Base-by-base conservation (phyloP, 1,140 invertebrate species). In the Hylaeus anthracinus region DNA sequence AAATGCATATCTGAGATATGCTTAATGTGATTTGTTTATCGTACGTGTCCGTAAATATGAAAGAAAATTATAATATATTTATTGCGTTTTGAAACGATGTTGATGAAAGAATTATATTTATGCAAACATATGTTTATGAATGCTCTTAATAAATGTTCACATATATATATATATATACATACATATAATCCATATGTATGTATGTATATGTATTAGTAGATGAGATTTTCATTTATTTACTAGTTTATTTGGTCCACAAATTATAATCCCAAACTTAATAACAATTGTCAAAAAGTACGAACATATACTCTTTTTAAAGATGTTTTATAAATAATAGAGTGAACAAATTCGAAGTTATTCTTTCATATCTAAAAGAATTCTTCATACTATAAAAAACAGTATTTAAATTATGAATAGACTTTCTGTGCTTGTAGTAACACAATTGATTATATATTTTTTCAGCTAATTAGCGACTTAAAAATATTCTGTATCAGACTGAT, bases 201-300 rank as follows among this genome's bases (percentile, higher is more conserved):
- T 15, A 26, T 69, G 1, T 69, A 5, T 74, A 41, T 60, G 14
- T 14, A 65, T 43, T 9, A 14, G 48, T 56, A 67, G 8, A 56
- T 12, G 51, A 53, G 39, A 15, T 37, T 76, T 14, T 45, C 43
- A 69, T 56, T 45, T 9, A 12, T 71, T 76, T 15, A 48, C n/a
- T 5, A 12, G 0, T 37, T 43, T 64, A 12, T 72, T 79, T 72
- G 69, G 72, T 72, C 76, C 61, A 72, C 60, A 64, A 64, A 41
- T n/a, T 70, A 60, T 37, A 8, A 69, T 69, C 8, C 37, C 14
- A 37, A 63, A 78, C 9, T 72, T 12, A 26, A 14, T 41, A 15
- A 10, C 39, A 15, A 3, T 37, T 48, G 1, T 65, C 61, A 73
- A 66, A 79, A 73, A 79, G 61, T 79, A 79, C 77, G 77, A 73